Evolutionary conservation across 2,797 vertebrate species (phyloP).

Genomic region (Adelosebastes latens): DNA sequence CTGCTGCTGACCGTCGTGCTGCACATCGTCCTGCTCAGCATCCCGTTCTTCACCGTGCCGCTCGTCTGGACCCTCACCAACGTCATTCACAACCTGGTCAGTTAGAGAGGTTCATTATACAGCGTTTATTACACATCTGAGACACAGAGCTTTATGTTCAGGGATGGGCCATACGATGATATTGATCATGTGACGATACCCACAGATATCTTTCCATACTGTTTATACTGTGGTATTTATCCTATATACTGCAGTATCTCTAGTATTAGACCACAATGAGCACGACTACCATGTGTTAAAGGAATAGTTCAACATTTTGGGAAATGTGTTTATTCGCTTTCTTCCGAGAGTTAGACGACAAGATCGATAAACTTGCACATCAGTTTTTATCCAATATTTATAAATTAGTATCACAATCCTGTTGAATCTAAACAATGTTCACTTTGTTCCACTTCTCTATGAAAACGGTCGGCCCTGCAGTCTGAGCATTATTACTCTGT

Average conservation of each 20-base stretch:
- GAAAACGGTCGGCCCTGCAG: background rate
- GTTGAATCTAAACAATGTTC: background rate
- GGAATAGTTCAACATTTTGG: background rate
- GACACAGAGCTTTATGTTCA: no score
- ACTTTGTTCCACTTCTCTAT: background rate
- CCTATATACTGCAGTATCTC: background rate
- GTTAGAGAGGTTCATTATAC: constrained; percentile 36
- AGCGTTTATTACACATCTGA: background rate
- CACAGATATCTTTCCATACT: no score
- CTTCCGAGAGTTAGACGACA: background rate
- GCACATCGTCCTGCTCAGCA: constrained; percentile 92
- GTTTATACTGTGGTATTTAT: no score
- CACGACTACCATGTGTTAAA: background rate
- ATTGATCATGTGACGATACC: no score
- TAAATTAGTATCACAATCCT: no score
- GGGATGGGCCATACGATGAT: no score
- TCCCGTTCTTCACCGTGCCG: constrained; percentile 92
- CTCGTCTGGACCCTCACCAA: constrained; percentile 96
- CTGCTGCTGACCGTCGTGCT: constrained; percentile 88
- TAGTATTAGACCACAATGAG: background rate
- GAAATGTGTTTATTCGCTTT: background rate
- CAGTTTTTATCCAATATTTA: no score
- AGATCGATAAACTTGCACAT: background rate
- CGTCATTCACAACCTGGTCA: constrained; percentile 94
- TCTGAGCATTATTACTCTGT: background rate